Base-by-base conservation (phyloP, 2,797 vertebrate species). In the Anomalospiza imberbis region DNA sequence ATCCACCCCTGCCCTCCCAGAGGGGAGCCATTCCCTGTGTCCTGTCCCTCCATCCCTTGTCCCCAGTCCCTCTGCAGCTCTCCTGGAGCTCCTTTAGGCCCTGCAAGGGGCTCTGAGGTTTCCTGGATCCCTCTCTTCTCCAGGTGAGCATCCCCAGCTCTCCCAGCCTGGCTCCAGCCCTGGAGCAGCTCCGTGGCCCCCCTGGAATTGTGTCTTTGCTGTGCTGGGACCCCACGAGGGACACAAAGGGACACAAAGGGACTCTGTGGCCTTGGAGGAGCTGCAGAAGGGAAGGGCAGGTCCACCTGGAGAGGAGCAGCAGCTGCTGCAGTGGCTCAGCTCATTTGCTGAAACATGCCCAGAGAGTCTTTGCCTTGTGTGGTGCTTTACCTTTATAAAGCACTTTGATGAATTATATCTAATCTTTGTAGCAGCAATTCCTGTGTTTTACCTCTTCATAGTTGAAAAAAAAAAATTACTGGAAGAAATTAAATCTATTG, bases 401-500 rank as follows among this genome's bases (percentile, higher is more conserved):
- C 71, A 26, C 36, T 85, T 47, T 1, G 73, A 7, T 70, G 66
- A 67, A 71, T 87, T 51, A 19, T 16, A 63, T 16, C 28, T 38
- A 42, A 32, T 79, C 60, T 85, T 55, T 48, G 47, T 40, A 82
- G 67, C 60, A 90, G 77, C 62, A 72, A 75, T 94, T 86, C 79
- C 47, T 81, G 50, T 88, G 54, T 83, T 94, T 92, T 89, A 78
- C 68, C 57, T 89, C 66, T 63, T 88, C 31, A 32, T 29, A 71
- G 54, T 0, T 67, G 28, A 5, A 32, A 57, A 71, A 78, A n/a
- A 89, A 66, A 85, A 40, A 67, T 47, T 11, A 14, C 2, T 10
- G 13, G 17, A 82, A 79, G 71, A 76, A 87, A 91, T 93, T 60
- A 85, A 91, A 93, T 85, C 48, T 58, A 2, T 89, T 89, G 67